Evolutionary conservation across 2,113 vertebrate genomes (phyloP).

Genomic region (Genyomyrus donnyi): DNA sequence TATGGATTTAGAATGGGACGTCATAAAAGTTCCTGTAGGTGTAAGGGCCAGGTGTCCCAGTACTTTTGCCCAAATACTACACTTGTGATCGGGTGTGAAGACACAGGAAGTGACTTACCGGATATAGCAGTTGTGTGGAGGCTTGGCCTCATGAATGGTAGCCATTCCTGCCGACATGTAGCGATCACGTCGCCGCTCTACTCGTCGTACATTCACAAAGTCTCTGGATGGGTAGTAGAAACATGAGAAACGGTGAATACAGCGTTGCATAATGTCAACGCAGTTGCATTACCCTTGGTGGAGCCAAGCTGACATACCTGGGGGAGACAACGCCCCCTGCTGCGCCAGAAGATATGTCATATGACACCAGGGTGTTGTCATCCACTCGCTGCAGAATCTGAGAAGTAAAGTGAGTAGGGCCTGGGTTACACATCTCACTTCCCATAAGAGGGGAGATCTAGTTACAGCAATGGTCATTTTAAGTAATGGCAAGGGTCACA

Average conservation of each 20-base stretch:
- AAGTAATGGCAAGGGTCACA: not conserved
- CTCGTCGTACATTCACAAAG: slow-evolving; percentile 86
- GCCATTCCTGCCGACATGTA: slow-evolving; percentile 88
- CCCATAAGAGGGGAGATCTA: not conserved
- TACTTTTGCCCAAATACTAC: not conserved
- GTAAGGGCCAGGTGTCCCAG: not conserved
- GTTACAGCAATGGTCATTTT: not conserved
- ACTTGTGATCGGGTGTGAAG: not conserved
- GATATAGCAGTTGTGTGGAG: slow-evolving; percentile 74
- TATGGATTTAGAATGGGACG: not conserved
- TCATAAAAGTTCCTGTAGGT: not conserved
- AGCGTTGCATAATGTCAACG: not conserved
- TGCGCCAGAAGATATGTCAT: slow-evolving; percentile 83
- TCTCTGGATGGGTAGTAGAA: slow-evolving; percentile 60
- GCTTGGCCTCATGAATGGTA: slow-evolving; percentile 72
- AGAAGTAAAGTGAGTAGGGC: not conserved
- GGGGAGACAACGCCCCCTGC: slow-evolving; percentile 87
- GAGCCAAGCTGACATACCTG: slow-evolving; percentile 59
- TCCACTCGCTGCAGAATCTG: slow-evolving; percentile 88
- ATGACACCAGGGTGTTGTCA: slow-evolving; percentile 86
- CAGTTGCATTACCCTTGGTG: not conserved
- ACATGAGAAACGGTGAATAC: not conserved
- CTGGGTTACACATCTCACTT: not conserved
- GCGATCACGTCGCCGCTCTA: slow-evolving; percentile 80
- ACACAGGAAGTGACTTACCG: slow-evolving; percentile 58